Percentiles rank a stretch among this genome's conserved stretches.
Evolutionary conservation across 1,140 invertebrate genomes (phyloP).

Genomic region (Neuroterus valhalla): DNA sequence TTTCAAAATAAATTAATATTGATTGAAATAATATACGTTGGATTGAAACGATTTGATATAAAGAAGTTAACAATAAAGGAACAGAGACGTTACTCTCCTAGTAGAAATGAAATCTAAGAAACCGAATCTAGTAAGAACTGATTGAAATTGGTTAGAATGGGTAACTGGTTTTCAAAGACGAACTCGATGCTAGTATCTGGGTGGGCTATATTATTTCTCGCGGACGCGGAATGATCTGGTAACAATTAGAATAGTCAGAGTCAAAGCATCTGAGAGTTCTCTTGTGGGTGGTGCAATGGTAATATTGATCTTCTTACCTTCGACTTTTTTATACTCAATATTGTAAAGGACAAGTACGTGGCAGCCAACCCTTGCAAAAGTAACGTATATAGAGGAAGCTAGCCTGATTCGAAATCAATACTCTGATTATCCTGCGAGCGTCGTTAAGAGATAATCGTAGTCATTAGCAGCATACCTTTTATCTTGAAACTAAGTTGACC

Average conservation of each 20-base stretch:
- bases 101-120: not conserved
- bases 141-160: not conserved
- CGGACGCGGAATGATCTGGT: slow-evolving; percentile 2
- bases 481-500: too few species aligned
- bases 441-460: not conserved
- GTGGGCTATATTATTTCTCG: not conserved
- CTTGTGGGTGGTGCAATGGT: not conserved
- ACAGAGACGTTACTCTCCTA: too few species aligned
- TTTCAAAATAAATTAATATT: too few species aligned
- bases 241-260: not conserved
- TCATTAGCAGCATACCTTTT: not conserved
- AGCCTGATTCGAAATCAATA: slow-evolving; percentile 12
- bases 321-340: slow-evolving; percentile 9
- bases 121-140: not conserved
- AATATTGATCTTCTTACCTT: slow-evolving; percentile 3
- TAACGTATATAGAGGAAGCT: not conserved
- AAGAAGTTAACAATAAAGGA: too few species aligned
- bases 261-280: not conserved
- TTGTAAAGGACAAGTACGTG: not conserved
- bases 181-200: not conserved
- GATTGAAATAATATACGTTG: too few species aligned
- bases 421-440: not conserved
- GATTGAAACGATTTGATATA: too few species aligned
- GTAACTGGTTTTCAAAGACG: slow-evolving; percentile 13
- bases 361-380: not conserved